phyloP scores from a whole-genome alignment of 2,888 invertebrate species.

The Diaperis boleti region DNA sequence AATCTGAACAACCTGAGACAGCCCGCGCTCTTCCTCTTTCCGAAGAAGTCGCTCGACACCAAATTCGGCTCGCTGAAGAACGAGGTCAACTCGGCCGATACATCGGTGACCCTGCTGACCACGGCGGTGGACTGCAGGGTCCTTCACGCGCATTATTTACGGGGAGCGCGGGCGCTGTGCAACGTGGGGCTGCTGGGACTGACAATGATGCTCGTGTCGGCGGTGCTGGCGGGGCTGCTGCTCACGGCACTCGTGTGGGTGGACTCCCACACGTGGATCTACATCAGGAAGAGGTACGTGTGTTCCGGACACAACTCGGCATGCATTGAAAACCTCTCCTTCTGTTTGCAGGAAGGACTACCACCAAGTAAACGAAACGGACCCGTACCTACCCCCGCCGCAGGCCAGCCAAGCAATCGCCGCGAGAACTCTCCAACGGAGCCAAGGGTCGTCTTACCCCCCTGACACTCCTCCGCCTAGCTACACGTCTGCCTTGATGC shows the following conservation, averaged over 20 bases:
- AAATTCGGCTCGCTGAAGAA: slow-evolving; percentile 82
- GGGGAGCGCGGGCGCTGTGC: slow-evolving; percentile 83
- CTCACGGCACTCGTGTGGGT: slow-evolving; percentile 94
- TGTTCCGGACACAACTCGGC: no score
- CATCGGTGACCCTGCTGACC: slow-evolving; percentile 75
- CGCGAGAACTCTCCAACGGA: slow-evolving; percentile 73
- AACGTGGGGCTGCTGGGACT: slow-evolving; percentile 85
- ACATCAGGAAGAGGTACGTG: slow-evolving; percentile 88
- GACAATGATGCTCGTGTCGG: slow-evolving; percentile 87
- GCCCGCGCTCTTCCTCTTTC: slow-evolving; percentile 69
- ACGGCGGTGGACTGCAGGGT: slow-evolving; percentile 86
- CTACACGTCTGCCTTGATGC: slow-evolving; percentile 73
- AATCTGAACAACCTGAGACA: slow-evolving; percentile 68
- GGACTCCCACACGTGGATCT: slow-evolving; percentile 97
- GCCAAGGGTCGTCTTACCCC: slow-evolving; percentile 79
- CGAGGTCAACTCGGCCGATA: slow-evolving; percentile 83
- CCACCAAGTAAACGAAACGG: slow-evolving; percentile 87
- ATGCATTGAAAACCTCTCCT: no score
- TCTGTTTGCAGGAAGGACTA: slow-evolving; percentile 76
- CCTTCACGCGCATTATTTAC: slow-evolving; percentile 85
- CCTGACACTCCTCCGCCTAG: slow-evolving; percentile 72
- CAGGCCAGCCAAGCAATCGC: slow-evolving; percentile 73
- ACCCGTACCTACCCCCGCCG: slow-evolving; percentile 79
- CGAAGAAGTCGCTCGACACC: slow-evolving; percentile 71
- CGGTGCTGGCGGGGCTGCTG: slow-evolving; percentile 87